Base-by-base conservation (phyloP, 2,113 vertebrate species). In the Ictalurus punctatus region DNA sequence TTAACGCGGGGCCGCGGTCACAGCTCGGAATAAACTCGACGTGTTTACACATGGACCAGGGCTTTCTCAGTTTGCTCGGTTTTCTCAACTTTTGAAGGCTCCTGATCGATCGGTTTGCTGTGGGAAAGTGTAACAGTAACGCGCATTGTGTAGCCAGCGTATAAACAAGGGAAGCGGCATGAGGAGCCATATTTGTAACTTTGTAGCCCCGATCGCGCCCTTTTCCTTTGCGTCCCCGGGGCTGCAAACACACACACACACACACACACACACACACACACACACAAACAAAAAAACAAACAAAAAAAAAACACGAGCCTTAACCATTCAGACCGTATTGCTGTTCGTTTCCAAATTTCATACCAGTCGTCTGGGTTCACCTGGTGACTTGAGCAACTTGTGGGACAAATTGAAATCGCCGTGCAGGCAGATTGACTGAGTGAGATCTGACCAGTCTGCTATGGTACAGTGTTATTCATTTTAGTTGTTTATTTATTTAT, bases 161-260 rank as follows among this genome's bases (percentile, higher is more conserved):
- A 96, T 95, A 96, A 97, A 96, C 96, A 96, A 96, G 96, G 95
- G 92, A 94, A 92, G 94, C 95, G 91, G 95, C 91, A 93, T 88
- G 96, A 97, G 96, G 87, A 97, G 97, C 97, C 97, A 97, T 97
- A 96, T 98, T 97, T 97, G 96, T 96, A 98, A 98, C 97, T 98
- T 98, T 97, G 96, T 95, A 96, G 96, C 95, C 92, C 95, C 95
- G 95, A 96, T 97, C 96, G 96, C 96, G 96, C 96, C 96, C 94
- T 95, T 96, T 90, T 95, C 93, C 92, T 89, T 90, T 85, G 61
- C 86, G 84, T 91, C 89, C 84, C 61, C 12, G 76, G 52, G 37
- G 88, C 81, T 87, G 82, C 73, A 85, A 85, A 63, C 80, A 81
- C 5, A 6, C 5, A 48, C 5, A 48, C 6, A 48, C 5, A 48